Evolutionary conservation across 2,888 invertebrate genomes (phyloP).

Genomic region (Tenthredo distinguenda): DNA sequence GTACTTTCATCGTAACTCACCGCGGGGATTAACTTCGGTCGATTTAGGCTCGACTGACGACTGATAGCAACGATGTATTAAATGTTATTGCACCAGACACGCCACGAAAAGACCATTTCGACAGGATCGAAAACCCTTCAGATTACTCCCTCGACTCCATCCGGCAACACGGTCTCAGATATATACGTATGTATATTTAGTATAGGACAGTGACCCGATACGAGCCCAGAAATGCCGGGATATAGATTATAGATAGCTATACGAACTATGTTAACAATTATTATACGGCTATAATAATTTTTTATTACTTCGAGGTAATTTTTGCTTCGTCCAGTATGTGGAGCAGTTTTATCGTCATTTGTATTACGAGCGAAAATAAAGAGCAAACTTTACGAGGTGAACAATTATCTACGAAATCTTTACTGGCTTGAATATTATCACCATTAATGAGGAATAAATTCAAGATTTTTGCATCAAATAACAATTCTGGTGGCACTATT

Average conservation of each 20-base stretch:
- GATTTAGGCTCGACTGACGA: slow-evolving; percentile 13
- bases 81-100: slow-evolving; percentile 19
- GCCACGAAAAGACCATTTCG: slow-evolving; percentile 39
- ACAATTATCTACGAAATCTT: slow-evolving; percentile 3
- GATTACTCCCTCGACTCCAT: slow-evolving; percentile 26
- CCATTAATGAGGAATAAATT: neutral
- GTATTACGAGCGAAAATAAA: neutral
- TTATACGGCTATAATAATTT: neutral
- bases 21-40: neutral
- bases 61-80: slow-evolving; percentile 35
- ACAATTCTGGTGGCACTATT: neutral
- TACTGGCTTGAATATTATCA: neutral
- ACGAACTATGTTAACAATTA: neutral
- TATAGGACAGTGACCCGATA: neutral
- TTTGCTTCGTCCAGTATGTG: neutral
- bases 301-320: slow-evolving; percentile 11
- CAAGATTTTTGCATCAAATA: neutral
- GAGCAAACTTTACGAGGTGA: neutral
- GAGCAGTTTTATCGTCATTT: neutral
- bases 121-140: slow-evolving; percentile 25
- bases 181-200: neutral
- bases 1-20: neutral
- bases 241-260: neutral
- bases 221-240: neutral
- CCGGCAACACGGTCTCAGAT: neutral